Evolutionary conservation across 2,888 invertebrate genomes (phyloP).

Genomic region (Aspidiotus destructor): DNA sequence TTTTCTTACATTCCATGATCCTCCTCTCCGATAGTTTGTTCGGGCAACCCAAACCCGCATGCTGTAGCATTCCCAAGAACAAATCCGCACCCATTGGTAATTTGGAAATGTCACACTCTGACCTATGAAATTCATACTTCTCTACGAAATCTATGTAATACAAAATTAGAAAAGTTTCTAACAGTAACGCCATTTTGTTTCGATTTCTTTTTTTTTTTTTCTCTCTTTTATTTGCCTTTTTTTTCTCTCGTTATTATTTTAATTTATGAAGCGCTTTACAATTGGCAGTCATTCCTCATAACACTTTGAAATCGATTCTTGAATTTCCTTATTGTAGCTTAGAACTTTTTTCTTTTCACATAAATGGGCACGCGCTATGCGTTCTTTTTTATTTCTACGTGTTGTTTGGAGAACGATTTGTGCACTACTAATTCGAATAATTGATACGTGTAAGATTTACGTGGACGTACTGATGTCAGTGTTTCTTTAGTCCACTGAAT

Average conservation of each 20-base stretch:
- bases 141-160: too few species aligned
- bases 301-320: not conserved
- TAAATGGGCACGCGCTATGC: not conserved
- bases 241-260: not conserved
- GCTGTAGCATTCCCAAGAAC: too few species aligned
- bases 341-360: not conserved
- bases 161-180: too few species aligned
- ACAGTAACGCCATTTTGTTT: not conserved
- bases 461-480: constrained; percentile 3
- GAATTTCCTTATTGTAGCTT: not conserved
- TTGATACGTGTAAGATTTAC: constrained; percentile 25
- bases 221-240: not conserved
- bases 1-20: too few species aligned
- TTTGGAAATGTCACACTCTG: too few species aligned
- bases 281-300: not conserved
- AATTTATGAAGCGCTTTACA: not conserved
- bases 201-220: not conserved
- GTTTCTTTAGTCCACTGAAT: constrained; percentile 15
- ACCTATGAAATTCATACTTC: too few species aligned
- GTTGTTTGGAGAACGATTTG: constrained; percentile 29
- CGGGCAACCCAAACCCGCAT: too few species aligned
- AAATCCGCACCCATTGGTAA: too few species aligned
- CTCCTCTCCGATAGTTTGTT: too few species aligned
- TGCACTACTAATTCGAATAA: constrained; percentile 30
- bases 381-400: constrained; percentile 23